Conservation (phyloP, 1,140 invertebrate species). For the Acromyrmex heyeri region DNA sequence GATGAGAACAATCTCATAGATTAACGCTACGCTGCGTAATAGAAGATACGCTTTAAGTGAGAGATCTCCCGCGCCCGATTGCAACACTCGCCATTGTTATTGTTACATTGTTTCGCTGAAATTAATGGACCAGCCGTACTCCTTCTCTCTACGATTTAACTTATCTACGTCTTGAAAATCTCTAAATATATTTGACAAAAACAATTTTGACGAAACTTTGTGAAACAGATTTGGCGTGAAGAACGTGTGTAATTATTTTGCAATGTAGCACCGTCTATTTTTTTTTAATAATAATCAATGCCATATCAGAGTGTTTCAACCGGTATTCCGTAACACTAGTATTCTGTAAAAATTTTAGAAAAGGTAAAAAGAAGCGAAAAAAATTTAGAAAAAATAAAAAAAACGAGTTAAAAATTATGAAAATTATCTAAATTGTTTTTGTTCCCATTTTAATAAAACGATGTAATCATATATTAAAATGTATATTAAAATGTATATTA, state of each 20-base stretch:
- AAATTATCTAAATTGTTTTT: too few relatives aligned
- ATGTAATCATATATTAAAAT: too few relatives aligned
- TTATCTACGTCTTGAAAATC: slow-evolving; percentile 54
- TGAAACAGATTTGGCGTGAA: not conserved
- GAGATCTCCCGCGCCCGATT: slow-evolving; percentile 57
- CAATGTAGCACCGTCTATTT: not conserved
- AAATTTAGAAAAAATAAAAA: too few relatives aligned
- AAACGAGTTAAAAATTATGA: too few relatives aligned
- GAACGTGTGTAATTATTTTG: not conserved
- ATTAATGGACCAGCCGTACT: slow-evolving; percentile 58
- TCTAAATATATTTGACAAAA: slow-evolving; percentile 32
- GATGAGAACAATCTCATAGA: slow-evolving; percentile 50
- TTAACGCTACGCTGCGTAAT: slow-evolving; percentile 54
- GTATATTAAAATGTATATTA: too few relatives aligned
- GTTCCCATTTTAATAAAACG: too few relatives aligned
- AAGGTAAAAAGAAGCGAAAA: too few relatives aligned
- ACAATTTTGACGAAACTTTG: slow-evolving; percentile 29
- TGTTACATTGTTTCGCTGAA: slow-evolving; percentile 67
- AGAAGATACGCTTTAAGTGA: slow-evolving; percentile 68
- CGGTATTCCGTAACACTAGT: too few relatives aligned
- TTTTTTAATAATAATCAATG: not conserved
- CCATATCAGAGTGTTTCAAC: too few relatives aligned
- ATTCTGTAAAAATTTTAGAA: too few relatives aligned
- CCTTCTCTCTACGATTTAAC: slow-evolving; percentile 51
- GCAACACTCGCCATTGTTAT: slow-evolving; percentile 61